These are phyloP conservation scores for Sussaba pulchella DNA, from an alignment of 2,888 invertebrate genomes.

Conservation along the genomic window DNA sequence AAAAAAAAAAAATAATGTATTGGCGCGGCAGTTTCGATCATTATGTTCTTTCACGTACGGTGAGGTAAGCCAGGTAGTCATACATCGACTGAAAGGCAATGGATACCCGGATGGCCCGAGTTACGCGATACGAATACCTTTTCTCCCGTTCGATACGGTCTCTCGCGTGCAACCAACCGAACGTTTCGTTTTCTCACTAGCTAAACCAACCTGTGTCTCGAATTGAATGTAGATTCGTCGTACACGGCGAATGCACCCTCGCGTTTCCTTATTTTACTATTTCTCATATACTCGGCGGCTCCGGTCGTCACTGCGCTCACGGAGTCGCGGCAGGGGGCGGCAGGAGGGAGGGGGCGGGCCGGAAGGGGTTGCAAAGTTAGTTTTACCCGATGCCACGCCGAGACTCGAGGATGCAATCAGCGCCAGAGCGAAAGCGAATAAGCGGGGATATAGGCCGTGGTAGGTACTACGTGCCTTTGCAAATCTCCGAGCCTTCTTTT, in stretches of 20 bases:
- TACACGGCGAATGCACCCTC: constrained; percentile 45
- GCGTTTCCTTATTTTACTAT: constrained; percentile 45
- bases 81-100: background rate
- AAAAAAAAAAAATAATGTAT: too few relatives aligned
- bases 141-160: constrained; percentile 31
- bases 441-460: constrained; percentile 59
- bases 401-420: constrained; percentile 75
- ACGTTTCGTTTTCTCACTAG: constrained; percentile 51
- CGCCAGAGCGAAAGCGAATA: constrained; percentile 65
- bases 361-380: constrained; percentile 76
- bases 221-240: constrained; percentile 68
- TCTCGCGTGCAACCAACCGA: constrained; percentile 51
- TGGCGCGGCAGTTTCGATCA: too few relatives aligned
- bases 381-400: constrained; percentile 68
- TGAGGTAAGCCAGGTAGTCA: too few relatives aligned
- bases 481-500: constrained; percentile 64
- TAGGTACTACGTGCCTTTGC: constrained; percentile 61
- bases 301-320: constrained; percentile 44
- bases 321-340: constrained; percentile 48
- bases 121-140: constrained; percentile 58
- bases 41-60: too few relatives aligned
- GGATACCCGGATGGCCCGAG: constrained; percentile 43
- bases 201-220: constrained; percentile 35
- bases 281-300: constrained; percentile 19
- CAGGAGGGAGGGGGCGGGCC: too few relatives aligned